These are phyloP conservation scores for Dromius quadrimaculatus DNA, from an alignment of 2,888 invertebrate species.

Conservation along the genomic window DNA sequence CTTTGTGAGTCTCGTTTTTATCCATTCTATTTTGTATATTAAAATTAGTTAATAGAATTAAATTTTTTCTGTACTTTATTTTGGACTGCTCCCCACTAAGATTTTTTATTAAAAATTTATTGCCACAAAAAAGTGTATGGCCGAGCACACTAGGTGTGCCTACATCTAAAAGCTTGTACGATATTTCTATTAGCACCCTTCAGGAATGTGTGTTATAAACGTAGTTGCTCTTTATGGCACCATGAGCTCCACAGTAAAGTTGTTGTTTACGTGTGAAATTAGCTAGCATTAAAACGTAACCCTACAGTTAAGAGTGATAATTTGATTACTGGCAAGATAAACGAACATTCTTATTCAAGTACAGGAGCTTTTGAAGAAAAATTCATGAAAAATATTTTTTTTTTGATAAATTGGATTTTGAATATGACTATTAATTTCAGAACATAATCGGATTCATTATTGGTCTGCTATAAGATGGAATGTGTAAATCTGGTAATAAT, in stretches of 20 bases:
- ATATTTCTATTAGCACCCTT: slow-evolving; percentile 44
- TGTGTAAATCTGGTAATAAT: too few species aligned
- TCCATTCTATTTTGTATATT: slow-evolving; percentile 9
- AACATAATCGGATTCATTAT: too few species aligned
- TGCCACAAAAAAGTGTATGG: not conserved
- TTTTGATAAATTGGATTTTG: too few species aligned
- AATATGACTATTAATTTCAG: too few species aligned
- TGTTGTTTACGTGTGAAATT: slow-evolving; percentile 7
- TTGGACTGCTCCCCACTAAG: not conserved
- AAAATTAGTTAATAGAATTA: slow-evolving; percentile 27
- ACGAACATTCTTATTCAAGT: too few species aligned
- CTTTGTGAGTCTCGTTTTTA: slow-evolving; percentile 17
- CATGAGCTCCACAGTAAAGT: not conserved
- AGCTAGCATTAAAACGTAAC: slow-evolving; percentile 16
- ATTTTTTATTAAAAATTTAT: slow-evolving; percentile 1
- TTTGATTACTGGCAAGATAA: not conserved
- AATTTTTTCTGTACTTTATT: slow-evolving; percentile 2
- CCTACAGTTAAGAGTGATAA: slow-evolving; percentile 32
- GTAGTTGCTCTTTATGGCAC: slow-evolving; percentile 2
- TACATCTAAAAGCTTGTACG: slow-evolving; percentile 38
- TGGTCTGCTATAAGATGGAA: too few species aligned
- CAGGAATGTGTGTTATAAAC: slow-evolving; percentile 33
- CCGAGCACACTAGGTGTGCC: not conserved
- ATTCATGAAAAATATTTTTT: too few species aligned
- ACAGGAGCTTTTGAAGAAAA: too few species aligned